Evolutionary conservation across 2,888 invertebrate genomes (phyloP), one percentile per base, ranked within the genome.

Genomic region (Caenorhabditis imperialis): DNA sequence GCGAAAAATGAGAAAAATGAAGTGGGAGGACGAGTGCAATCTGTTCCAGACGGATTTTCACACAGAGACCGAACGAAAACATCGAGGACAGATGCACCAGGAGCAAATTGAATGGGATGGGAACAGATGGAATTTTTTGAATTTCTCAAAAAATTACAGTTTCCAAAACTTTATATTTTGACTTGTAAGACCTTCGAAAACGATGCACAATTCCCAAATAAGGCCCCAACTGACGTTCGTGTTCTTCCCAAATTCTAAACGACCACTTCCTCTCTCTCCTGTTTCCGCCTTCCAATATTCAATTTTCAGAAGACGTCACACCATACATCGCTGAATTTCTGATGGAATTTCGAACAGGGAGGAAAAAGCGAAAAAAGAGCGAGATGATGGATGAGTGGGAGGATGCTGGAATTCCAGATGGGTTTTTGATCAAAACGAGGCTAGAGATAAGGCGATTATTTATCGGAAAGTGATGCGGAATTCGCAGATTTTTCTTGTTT

Each of bases 231-330:
- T n/a, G n/a, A n/a, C n/a, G n/a, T n/a, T n/a, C n/a, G n/a, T n/a
- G n/a, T n/a, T n/a, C n/a, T n/a, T n/a, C n/a, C n/a, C n/a, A n/a
- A n/a, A n/a, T n/a, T 22, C 20, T 35, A 51, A 51, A 18, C 20
- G 16, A 40, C 40, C 18, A 40, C 40, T 20, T 18, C 16, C 20
- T 40, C 40, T 40, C 18, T 3, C 3, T 38, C 14, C 38, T 16
- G 10, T 14, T 38, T 14, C 8, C n/a, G 38, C 6, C n/a, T 38
- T 16, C 14, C n/a, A 30, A 20, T 27, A 12, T 18, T 33, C 37
- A 37, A 51, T 37, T 51, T 51, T 33, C 51, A 50, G 50, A 47
- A 48, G 48, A 37, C n/a, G n/a, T n/a, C n/a, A n/a, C n/a, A n/a
- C n/a, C n/a, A 35, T 20, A 51, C 51, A 37, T 51, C 51, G 22